Evolutionary conservation across 2,797 vertebrate species (phyloP).

Genomic region (Buphagus erythrorhynchus): DNA sequence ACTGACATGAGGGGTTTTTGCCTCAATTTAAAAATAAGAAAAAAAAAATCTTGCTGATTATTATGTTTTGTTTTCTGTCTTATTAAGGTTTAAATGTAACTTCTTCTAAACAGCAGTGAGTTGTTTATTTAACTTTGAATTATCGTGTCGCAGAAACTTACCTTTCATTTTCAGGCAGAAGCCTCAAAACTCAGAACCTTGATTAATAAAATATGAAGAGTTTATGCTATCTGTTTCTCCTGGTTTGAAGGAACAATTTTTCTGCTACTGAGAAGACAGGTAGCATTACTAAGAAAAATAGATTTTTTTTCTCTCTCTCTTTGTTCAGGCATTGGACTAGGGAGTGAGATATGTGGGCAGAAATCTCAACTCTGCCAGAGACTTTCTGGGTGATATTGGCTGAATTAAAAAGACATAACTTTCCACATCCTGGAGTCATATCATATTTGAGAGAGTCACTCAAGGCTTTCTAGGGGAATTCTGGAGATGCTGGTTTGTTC

Average conservation of each 20-base stretch:
- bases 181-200: not conserved
- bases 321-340: not conserved
- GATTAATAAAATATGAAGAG: constrained; percentile 56
- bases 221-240: constrained; percentile 38
- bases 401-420: not conserved
- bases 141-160: not conserved
- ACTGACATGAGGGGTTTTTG: not conserved
- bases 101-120: not conserved
- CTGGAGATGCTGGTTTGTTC: not conserved
- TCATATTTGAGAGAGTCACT: not conserved
- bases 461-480: not conserved
- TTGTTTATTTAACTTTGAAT: constrained; percentile 41
- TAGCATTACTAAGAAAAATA: not conserved
- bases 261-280: not conserved
- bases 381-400: not conserved
- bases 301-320: not conserved
- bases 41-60: not conserved
- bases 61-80: not conserved
- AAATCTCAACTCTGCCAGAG: not conserved
- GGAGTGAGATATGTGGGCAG: not conserved
- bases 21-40: not conserved
- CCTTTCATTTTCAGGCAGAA: constrained; percentile 13
- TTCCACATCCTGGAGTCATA: not conserved
- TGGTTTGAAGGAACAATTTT: constrained; percentile 12
- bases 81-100: not conserved